Percentiles rank a stretch among this genome's conserved stretches.
Conservation (phyloP, 1,140 invertebrate species). For the Diploscapter pachys region DNA sequence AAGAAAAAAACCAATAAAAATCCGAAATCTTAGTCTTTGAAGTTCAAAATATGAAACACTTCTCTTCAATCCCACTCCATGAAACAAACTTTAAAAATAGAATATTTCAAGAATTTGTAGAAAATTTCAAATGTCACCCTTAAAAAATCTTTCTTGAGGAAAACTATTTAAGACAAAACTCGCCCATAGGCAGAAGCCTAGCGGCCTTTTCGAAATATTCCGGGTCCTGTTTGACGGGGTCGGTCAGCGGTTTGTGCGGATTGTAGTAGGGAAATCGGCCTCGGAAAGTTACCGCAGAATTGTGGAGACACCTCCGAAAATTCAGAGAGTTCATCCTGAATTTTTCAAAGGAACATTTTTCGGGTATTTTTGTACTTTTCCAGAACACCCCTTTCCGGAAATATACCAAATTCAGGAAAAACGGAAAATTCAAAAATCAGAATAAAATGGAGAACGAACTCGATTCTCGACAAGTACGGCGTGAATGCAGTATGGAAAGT, state of each 20-base stretch:
- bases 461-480: no score
- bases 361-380: neutral
- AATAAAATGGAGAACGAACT: no score
- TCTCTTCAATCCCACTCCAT: no score
- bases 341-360: neutral
- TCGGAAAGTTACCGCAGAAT: neutral
- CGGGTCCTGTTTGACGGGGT: slow-evolving; percentile 51
- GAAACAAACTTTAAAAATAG: no score
- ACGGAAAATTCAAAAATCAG: no score
- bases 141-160: slow-evolving; percentile 23
- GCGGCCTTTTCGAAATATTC: slow-evolving; percentile 57
- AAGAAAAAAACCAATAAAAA: neutral
- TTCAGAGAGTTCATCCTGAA: neutral
- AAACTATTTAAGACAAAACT: neutral
- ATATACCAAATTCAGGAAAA: no score
- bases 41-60: no score
- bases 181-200: slow-evolving; percentile 45
- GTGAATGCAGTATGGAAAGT: no score
- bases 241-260: slow-evolving; percentile 31
- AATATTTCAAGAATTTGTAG: no score
- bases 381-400: neutral
- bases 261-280: neutral
- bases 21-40: no score
- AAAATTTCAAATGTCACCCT: neutral
- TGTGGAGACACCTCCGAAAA: slow-evolving; percentile 1